Evolutionary conservation across 2,888 invertebrate genomes (phyloP), one percentile per base, ranked within the genome.

Genomic region (Coelopa pilipes): DNA sequence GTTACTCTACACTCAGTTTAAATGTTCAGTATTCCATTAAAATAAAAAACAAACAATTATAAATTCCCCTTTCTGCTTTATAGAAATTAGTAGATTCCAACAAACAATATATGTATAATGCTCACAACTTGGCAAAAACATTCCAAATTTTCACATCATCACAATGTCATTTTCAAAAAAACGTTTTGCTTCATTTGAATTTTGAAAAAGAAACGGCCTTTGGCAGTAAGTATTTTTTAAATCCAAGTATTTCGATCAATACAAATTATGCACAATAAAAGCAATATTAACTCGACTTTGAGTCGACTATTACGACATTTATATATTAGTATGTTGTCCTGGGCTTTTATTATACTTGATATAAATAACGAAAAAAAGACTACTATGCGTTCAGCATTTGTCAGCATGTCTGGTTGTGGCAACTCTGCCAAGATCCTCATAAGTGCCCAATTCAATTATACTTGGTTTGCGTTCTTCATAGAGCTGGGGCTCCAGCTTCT

Each of bases 21-120:
- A 60, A 47, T 24, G 47, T 24, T 19, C 59, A 60, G 47, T 24
- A 70, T 49, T 60, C 59, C 15, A 60, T 49, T 13, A 70, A 59
- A 59, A 55, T 49, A 19, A 72, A 72, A 72, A 67, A 59, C 46
- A 70, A 70, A 70, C 60, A 70, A 70, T 60, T 53, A 53, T 7
- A 62, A 57, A 69, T 55, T 70, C 60, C 57, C 57, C 45, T 55
- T 66, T 50, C 34, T 55, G 13, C 45, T 55, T 57, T 69, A 11
- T 47, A 19, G 59, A 69, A 57, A 69, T 59, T 46, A 69, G 60
- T 49, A 60, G 49, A 59, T 70, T 53, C 59, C 55, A 45, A 62
- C 46, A 46, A 59, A 60, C 46, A 60, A 21, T 69, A 47, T 69
- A 21, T 69, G 46, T 69, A 19, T 13, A 49, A 21, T 19, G 47